phyloP scores from a whole-genome alignment of 2,888 invertebrate genomes.

The Pecten maximus region DNA sequence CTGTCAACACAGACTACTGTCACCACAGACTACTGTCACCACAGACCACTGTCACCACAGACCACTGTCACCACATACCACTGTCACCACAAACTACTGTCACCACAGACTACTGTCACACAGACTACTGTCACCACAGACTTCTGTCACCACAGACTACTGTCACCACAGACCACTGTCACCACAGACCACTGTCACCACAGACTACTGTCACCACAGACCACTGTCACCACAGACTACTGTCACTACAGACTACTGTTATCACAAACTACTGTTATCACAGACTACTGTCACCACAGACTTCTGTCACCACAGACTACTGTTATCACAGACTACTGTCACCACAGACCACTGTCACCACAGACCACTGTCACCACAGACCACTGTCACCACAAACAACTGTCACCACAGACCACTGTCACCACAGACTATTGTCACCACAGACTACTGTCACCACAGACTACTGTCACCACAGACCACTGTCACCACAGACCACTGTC shows the following conservation, averaged over 20 bases:
- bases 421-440: neutral
- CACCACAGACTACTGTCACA: neutral
- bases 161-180: too few relatives aligned
- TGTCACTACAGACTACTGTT: too few relatives aligned
- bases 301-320: neutral
- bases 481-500: neutral
- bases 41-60: too few relatives aligned
- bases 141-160: neutral
- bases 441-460: too few relatives aligned
- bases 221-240: neutral
- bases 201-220: neutral
- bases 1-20: neutral
- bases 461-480: too few relatives aligned
- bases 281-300: neutral
- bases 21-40: neutral
- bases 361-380: too few relatives aligned
- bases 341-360: neutral
- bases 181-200: neutral
- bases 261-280: too few relatives aligned
- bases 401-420: neutral
- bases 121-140: too few relatives aligned
- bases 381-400: too few relatives aligned
- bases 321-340: too few relatives aligned
- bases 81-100: neutral
- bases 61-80: too few relatives aligned